Evolutionary conservation across 2,113 vertebrate genomes (phyloP).

Genomic region (Cryptoleucopteryx plumbea): DNA sequence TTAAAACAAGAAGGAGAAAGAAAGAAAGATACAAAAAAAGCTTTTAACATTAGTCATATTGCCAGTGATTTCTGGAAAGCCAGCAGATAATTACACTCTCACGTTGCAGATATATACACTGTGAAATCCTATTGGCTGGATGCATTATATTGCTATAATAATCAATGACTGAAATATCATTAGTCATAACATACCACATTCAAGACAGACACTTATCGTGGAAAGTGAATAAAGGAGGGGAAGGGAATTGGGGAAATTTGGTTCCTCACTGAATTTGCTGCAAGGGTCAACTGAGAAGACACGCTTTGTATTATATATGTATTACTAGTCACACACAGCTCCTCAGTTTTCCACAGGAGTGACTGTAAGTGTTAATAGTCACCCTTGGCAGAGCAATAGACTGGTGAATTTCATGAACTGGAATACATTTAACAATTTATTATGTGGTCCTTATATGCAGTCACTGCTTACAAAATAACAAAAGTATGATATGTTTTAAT

Average conservation of each 20-base stretch:
- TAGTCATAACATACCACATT: neutral
- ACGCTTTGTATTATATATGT: neutral
- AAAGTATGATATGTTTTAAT: neutral
- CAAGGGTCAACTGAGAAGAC: neutral
- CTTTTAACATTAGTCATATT: neutral
- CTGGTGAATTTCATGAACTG: neutral
- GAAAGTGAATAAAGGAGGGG: neutral
- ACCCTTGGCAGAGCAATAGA: neutral
- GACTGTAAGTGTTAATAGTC: neutral
- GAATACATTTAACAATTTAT: neutral
- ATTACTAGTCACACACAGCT: neutral
- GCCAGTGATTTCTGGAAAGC: conserved; percentile 1
- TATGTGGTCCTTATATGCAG: neutral
- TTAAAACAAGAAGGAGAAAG: neutral
- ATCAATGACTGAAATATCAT: neutral
- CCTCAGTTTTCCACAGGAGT: neutral
- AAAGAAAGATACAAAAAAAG: neutral
- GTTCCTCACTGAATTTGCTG: neutral
- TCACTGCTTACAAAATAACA: neutral
- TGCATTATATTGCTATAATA: neutral
- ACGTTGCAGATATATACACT: neutral
- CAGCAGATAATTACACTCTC: neutral
- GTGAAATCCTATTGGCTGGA: neutral
- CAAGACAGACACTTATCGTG: neutral
- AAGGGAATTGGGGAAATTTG: neutral